Conservation (phyloP, 2,113 vertebrate genomes). For the Megaceryle torquata region DNA sequence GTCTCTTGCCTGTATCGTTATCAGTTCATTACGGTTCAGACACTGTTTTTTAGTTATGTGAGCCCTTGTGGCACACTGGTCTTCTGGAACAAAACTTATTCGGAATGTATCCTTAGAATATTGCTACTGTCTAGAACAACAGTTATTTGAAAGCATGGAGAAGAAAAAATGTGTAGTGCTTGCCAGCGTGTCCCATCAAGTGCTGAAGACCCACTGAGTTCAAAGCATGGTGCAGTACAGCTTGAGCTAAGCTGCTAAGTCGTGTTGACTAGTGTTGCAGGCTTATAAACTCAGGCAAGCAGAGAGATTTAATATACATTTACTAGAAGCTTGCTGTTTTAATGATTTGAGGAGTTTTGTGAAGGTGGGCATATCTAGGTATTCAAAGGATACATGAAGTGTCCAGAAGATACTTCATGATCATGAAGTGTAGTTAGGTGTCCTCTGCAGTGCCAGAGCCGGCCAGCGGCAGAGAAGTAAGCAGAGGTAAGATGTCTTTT, state of each 20-base stretch:
- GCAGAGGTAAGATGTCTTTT: background rate
- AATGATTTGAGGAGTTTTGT: background rate
- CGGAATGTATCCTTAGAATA: background rate
- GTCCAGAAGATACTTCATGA: too few species aligned
- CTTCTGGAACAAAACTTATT: background rate
- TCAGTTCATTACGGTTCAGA: background rate
- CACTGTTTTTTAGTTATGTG: background rate
- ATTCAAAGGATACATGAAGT: background rate
- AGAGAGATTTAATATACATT: background rate
- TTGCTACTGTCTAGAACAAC: background rate
- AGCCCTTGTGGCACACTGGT: background rate
- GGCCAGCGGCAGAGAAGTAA: background rate
- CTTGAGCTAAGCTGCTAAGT: background rate
- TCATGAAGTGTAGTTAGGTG: background rate
- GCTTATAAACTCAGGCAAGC: accelerated
- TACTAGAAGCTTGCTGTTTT: background rate
- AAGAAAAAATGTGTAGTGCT: background rate
- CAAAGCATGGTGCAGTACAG: background rate
- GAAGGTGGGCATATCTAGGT: background rate
- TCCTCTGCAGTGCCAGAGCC: accelerated
- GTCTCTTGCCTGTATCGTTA: background rate
- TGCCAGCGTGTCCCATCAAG: background rate
- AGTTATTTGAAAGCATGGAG: background rate
- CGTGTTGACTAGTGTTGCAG: background rate
- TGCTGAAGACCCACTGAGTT: background rate